A percentile compares a stretch with the other conserved stretches of the same genome.
Conservation (phyloP, 2,888 invertebrate genomes). For the Amiota communis region DNA sequence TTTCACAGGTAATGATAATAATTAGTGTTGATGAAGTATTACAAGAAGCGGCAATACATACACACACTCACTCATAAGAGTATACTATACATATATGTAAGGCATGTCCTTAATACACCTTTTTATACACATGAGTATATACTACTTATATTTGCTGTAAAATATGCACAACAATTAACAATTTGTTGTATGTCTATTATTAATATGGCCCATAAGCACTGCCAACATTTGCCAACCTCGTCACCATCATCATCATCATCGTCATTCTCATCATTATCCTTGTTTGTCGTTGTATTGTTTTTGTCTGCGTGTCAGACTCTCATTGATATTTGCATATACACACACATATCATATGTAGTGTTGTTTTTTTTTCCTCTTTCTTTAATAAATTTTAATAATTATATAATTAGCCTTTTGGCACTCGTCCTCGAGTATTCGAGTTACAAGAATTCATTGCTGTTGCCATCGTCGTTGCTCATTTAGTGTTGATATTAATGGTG, state of each 20-base stretch:
- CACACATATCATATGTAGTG: neutral
- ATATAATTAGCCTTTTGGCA: slow-evolving; percentile 24
- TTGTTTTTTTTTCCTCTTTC: neutral
- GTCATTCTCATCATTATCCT: neutral
- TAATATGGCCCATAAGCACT: slow-evolving; percentile 23
- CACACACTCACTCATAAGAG: neutral
- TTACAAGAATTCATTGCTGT: neutral
- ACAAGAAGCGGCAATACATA: neutral
- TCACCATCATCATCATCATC: neutral
- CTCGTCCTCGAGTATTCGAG: neutral
- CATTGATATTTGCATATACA: slow-evolving; percentile 10
- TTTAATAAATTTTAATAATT: slow-evolving; percentile 26
- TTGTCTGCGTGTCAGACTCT: slow-evolving; percentile 14
- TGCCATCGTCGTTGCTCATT: slow-evolving; percentile 19
- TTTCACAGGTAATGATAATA: slow-evolving; percentile 27
- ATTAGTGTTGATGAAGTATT: slow-evolving; percentile 31
- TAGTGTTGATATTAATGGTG: slow-evolving; percentile 12
- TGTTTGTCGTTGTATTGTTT: neutral
- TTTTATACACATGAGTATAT: too few relatives aligned
- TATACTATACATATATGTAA: too few relatives aligned
- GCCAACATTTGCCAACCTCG: neutral
- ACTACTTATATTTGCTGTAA: too few relatives aligned
- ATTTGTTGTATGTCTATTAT: slow-evolving; percentile 36
- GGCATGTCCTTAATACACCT: too few relatives aligned
- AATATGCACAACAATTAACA: slow-evolving; percentile 31